Conservation (phyloP, 2,888 invertebrate genomes). For the Stictocephala bisonia region DNA sequence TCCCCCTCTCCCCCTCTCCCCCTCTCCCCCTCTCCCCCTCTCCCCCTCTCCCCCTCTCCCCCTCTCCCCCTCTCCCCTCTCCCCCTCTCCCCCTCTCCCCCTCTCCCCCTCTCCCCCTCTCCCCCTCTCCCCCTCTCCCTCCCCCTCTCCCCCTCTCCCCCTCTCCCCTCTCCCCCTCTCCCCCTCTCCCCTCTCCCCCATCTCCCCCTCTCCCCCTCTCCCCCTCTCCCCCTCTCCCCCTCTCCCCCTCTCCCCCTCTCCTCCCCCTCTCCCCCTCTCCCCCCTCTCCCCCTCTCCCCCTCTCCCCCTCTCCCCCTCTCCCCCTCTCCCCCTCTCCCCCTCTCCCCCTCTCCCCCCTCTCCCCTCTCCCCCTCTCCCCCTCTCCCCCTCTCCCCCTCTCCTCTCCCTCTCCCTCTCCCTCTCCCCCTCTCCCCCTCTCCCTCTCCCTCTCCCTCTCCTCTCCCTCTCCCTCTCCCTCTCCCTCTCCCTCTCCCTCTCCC, state of each 20-base stretch:
- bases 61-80: neutral
- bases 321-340: neutral
- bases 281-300: neutral
- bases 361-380: neutral
- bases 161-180: too few relatives aligned
- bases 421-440: slow-evolving; percentile 1
- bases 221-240: too few relatives aligned
- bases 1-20: slow-evolving; percentile 1
- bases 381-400: neutral
- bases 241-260: neutral
- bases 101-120: slow-evolving; percentile 1
- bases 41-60: neutral
- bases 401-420: slow-evolving; percentile 1
- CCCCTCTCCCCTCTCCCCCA: too few relatives aligned
- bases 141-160: neutral
- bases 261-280: neutral
- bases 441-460: slow-evolving; percentile 2
- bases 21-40: neutral
- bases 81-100: neutral
- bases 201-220: too few relatives aligned
- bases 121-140: neutral
- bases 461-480: neutral
- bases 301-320: neutral
- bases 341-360: neutral
- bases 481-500: slow-evolving; percentile 4